A percentile compares a stretch with the other conserved stretches of the same genome.
These are phyloP conservation scores for Microtus ochrogaster DNA, from an alignment of 2,113 vertebrate species.

Conservation along the genomic window DNA sequence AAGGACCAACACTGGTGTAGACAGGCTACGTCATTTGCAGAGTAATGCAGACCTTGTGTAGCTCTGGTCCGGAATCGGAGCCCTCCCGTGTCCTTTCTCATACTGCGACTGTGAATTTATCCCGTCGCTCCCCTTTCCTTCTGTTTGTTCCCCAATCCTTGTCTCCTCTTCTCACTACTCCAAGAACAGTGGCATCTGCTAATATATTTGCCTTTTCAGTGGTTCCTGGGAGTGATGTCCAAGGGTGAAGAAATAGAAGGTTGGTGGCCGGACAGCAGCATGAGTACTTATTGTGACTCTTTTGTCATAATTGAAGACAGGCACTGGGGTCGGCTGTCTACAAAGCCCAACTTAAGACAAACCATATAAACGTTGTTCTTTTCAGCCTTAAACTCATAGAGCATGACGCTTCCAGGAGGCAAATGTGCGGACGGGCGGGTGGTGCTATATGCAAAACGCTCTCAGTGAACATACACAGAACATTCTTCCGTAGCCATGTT, in stretches of 20 bases:
- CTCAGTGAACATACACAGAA: neutral
- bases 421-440: neutral
- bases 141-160: neutral
- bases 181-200: neutral
- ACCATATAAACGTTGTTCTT: neutral
- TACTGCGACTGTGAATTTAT: neutral
- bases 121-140: neutral
- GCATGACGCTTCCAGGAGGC: neutral
- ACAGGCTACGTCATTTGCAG: neutral
- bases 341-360: neutral
- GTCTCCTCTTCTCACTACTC: neutral
- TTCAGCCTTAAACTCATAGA: neutral
- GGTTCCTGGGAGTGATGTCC: neutral
- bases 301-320: slow-evolving; percentile 7
- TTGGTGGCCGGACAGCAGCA: neutral
- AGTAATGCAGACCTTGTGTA: neutral
- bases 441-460: neutral
- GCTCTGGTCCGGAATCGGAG: neutral
- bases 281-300: neutral
- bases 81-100: neutral
- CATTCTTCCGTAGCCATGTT: neutral
- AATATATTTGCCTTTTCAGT: slow-evolving; percentile 34
- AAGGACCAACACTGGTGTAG: neutral
- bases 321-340: neutral
- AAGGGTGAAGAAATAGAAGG: slow-evolving; percentile 38